Percentiles rank a stretch among this genome's conserved stretches.
These are phyloP conservation scores for Ficedula albicollis DNA, from an alignment of 2,797 vertebrate species.

Conservation along the genomic window DNA sequence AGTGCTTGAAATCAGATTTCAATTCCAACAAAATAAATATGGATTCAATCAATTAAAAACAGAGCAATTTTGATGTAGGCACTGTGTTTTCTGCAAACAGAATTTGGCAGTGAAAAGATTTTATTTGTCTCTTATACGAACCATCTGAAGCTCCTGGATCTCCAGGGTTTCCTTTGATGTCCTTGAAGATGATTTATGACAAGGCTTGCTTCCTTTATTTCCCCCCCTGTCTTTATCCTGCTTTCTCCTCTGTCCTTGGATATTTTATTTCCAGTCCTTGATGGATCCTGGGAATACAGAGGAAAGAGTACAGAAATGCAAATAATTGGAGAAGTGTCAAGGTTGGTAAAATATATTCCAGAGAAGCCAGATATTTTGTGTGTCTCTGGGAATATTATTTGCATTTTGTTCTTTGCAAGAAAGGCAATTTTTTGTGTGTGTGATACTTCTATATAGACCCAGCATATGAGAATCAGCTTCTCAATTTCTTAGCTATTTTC, in stretches of 20 bases:
- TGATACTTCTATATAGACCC: background rate
- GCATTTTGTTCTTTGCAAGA: background rate
- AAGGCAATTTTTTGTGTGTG: background rate
- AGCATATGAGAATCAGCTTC: background rate
- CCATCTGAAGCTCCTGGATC: background rate
- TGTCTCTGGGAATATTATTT: slow-evolving; percentile 11
- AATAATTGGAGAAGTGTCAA: background rate
- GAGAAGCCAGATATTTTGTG: background rate
- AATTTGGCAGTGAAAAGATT: background rate
- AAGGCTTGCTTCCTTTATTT: background rate
- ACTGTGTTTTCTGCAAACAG: background rate
- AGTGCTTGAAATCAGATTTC: background rate
- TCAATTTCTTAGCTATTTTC: slow-evolving; percentile 3
- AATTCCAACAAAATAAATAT: background rate
- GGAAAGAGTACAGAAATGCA: background rate
- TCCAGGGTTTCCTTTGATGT: background rate
- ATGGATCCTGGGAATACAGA: background rate
- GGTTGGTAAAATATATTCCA: background rate
- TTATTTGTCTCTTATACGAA: background rate
- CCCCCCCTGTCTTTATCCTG: accelerated
- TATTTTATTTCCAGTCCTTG: background rate
- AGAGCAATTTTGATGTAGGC: background rate
- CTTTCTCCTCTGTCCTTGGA: background rate
- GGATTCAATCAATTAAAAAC: background rate
- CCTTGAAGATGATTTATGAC: background rate